Evolutionary conservation across 2,797 vertebrate species (phyloP).

Genomic region (Salmo trutta): DNA sequence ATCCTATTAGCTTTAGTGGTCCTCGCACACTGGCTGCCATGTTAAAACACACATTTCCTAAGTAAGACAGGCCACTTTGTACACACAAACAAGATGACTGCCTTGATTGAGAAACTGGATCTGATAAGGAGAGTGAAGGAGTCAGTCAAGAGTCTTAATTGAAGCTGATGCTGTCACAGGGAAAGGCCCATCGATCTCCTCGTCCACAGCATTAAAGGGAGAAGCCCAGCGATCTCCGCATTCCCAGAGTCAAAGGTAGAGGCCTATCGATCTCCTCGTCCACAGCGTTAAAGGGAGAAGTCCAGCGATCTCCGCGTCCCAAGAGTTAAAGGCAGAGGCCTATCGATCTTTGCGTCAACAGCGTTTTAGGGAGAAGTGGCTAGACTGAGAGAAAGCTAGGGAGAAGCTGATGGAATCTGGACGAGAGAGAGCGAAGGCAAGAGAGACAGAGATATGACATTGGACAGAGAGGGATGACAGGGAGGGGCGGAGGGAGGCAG

Average conservation of each 20-base stretch:
- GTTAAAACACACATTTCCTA: background rate
- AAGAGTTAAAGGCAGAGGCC: background rate
- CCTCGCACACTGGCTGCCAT: too few species aligned
- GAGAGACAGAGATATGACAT: slow-evolving; percentile 2
- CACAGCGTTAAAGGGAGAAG: background rate
- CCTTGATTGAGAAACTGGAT: background rate
- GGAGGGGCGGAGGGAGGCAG: background rate
- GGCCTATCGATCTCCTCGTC: background rate
- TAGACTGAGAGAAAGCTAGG: background rate
- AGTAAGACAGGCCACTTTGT: background rate
- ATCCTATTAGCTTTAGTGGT: background rate
- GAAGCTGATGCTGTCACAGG: slow-evolving; percentile 5
- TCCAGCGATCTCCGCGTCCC: too few species aligned
- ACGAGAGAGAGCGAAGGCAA: too few species aligned
- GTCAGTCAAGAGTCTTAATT: background rate
- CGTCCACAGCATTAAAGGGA: background rate
- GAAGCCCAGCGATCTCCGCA: too few species aligned
- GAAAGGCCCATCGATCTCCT: background rate
- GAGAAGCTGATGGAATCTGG: background rate
- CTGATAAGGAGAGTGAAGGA: background rate
- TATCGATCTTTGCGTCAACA: background rate
- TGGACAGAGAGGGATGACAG: background rate
- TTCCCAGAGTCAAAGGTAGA: background rate
- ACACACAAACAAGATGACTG: background rate
- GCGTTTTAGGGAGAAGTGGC: background rate